Percentiles rank a stretch among this genome's conserved stretches.
Evolutionary conservation across 2,797 vertebrate genomes (phyloP).

Genomic region (Hipposideros larvatus): DNA sequence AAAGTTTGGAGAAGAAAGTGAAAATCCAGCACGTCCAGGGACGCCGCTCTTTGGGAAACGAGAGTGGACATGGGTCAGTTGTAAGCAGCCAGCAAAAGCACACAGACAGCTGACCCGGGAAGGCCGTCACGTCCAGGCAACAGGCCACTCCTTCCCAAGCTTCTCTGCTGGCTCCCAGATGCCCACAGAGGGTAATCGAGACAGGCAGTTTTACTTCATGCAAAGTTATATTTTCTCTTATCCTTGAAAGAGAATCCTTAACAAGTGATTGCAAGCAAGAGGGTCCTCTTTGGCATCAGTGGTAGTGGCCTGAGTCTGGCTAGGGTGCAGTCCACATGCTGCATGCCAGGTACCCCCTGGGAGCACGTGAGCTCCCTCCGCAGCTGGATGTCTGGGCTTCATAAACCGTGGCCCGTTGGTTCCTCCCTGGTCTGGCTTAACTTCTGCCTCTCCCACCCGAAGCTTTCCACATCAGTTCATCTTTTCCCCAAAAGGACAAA

Average conservation of each 20-base stretch:
- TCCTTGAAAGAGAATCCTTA: background rate
- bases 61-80: background rate
- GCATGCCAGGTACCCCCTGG: too few species aligned
- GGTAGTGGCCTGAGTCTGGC: background rate
- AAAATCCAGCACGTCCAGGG: background rate
- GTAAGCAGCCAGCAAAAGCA: background rate
- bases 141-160: background rate
- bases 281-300: background rate
- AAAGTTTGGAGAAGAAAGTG: background rate
- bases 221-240: background rate
- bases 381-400: accelerated
- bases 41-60: background rate
- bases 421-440: background rate
- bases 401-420: background rate
- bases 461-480: background rate
- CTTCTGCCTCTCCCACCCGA: background rate
- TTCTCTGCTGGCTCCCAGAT: background rate
- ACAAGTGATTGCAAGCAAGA: background rate
- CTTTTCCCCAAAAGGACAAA: background rate
- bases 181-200: background rate
- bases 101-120: background rate
- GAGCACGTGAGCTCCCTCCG: background rate
- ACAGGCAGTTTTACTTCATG: background rate
- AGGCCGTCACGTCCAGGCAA: background rate
- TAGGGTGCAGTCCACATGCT: too few species aligned